Conservation (phyloP, 2,888 invertebrate species). For the Microplitis deprimator region DNA sequence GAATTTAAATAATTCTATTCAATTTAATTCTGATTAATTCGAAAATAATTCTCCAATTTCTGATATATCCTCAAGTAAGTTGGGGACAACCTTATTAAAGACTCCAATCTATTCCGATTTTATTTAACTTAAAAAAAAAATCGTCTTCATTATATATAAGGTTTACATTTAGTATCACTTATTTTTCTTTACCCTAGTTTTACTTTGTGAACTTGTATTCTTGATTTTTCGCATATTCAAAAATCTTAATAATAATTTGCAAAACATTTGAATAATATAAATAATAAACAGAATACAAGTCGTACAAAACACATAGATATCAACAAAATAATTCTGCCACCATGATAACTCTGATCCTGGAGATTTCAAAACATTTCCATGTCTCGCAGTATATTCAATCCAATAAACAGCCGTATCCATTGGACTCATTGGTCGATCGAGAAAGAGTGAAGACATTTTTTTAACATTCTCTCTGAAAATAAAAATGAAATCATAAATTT, state of each 20-base stretch:
- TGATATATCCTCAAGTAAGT: too few relatives aligned
- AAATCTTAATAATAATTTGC: neutral
- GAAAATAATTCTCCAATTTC: too few relatives aligned
- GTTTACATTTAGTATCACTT: neutral
- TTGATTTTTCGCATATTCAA: neutral
- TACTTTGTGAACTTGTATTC: neutral
- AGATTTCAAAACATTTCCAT: constrained; percentile 56
- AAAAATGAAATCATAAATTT: constrained; percentile 1
- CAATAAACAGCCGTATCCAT: constrained; percentile 55
- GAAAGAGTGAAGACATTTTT: constrained; percentile 47
- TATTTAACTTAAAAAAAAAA: too few relatives aligned
- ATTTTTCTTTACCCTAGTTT: neutral
- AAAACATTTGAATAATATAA: constrained; percentile 37
- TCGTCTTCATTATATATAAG: too few relatives aligned
- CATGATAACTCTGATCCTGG: constrained; percentile 58
- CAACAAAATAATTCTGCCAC: constrained; percentile 60
- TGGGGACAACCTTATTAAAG: too few relatives aligned
- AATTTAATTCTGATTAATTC: too few relatives aligned
- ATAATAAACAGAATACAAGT: constrained; percentile 32
- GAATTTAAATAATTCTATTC: too few relatives aligned
- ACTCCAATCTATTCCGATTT: too few relatives aligned
- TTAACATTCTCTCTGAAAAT: constrained; percentile 53
- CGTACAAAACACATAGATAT: constrained; percentile 55
- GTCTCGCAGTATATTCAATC: constrained; percentile 55
- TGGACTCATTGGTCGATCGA: constrained; percentile 55